Evolutionary conservation across 1,140 invertebrate genomes (phyloP).

Genomic region (Drosophila micromelanica): DNA sequence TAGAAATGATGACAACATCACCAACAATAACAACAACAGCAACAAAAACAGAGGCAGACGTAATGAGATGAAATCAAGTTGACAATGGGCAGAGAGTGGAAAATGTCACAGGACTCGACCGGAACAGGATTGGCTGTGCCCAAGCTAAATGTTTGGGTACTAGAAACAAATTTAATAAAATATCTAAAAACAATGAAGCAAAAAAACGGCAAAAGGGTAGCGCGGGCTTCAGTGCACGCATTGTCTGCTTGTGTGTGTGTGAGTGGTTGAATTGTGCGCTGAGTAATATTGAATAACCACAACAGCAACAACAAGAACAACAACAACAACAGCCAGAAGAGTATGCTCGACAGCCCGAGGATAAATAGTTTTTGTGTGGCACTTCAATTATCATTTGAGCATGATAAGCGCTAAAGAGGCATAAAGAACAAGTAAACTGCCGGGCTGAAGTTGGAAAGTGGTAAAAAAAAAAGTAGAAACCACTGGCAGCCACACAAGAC

Average conservation of each 20-base stretch:
- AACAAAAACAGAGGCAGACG: conserved; percentile 7
- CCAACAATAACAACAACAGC: conserved; percentile 20
- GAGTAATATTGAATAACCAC: conserved; percentile 81
- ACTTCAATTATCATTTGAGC: conserved; percentile 83
- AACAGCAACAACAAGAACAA: conserved; percentile 51
- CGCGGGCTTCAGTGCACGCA: conserved; percentile 55
- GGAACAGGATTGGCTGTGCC: conserved; percentile 29
- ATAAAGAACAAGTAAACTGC: conserved; percentile 58
- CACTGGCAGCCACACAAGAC: conserved; percentile 62
- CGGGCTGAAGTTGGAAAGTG: conserved; percentile 50
- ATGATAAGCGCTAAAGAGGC: conserved; percentile 81
- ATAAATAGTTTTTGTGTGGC: conserved; percentile 80
- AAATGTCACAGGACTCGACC: conserved; percentile 69
- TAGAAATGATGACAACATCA: conserved; percentile 64
- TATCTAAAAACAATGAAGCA: conserved; percentile 50
- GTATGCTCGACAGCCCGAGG: conserved; percentile 72
- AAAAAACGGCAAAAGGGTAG: conserved; percentile 60
- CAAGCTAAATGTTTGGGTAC: conserved; percentile 51
- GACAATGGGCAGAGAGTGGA: conserved; percentile 70
- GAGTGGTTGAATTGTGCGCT: conserved; percentile 40
- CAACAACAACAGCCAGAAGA: conserved; percentile 35
- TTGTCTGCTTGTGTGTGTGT: conserved; percentile 44
- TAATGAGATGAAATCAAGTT: conserved; percentile 60
- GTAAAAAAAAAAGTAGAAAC: conserved; percentile 55
- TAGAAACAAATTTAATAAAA: conserved; percentile 83